These are phyloP conservation scores for Galeopsomyia nigrocyanea DNA, from an alignment of 2,888 invertebrate species.

Conservation along the genomic window DNA sequence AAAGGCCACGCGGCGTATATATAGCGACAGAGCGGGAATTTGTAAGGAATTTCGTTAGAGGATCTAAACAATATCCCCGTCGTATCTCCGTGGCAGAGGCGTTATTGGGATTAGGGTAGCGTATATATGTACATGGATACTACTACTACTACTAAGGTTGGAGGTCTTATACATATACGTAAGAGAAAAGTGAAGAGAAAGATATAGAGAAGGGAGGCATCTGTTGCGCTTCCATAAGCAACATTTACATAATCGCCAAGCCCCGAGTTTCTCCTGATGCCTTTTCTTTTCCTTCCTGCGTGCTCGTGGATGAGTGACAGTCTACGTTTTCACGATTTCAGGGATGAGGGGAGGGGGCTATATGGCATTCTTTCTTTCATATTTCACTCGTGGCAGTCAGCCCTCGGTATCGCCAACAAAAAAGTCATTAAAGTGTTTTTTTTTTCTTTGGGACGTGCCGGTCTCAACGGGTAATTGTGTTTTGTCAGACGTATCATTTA, in stretches of 20 bases:
- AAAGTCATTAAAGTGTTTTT: conserved; percentile 45
- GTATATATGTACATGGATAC: conserved; percentile 13
- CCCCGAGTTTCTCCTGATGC: conserved; percentile 45
- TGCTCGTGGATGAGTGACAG: conserved; percentile 48
- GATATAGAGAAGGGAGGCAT: conserved; percentile 59
- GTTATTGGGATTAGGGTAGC: conserved; percentile 60
- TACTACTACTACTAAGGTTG: background rate
- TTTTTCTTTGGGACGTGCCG: conserved; percentile 2
- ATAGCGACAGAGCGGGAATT: conserved; percentile 52
- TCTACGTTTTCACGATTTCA: conserved; percentile 46
- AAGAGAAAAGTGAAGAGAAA: conserved; percentile 47
- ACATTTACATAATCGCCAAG: conserved; percentile 66
- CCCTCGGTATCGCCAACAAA: conserved; percentile 5
- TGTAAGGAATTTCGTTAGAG: conserved; percentile 59
- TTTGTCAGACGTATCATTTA: conserved; percentile 29
- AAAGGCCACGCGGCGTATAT: conserved; percentile 9
- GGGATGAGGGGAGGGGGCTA: background rate
- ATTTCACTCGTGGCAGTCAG: conserved; percentile 12
- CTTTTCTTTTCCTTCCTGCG: conserved; percentile 27
- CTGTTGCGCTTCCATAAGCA: conserved; percentile 67
- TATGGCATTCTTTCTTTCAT: conserved; percentile 24
- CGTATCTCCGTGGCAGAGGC: conserved; percentile 53
- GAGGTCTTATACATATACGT: background rate
- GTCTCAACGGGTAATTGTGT: conserved; percentile 24
- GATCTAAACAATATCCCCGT: conserved; percentile 59